Evolutionary conservation across 2,888 invertebrate species (phyloP).

Genomic region (Drosophila sordidula): DNA sequence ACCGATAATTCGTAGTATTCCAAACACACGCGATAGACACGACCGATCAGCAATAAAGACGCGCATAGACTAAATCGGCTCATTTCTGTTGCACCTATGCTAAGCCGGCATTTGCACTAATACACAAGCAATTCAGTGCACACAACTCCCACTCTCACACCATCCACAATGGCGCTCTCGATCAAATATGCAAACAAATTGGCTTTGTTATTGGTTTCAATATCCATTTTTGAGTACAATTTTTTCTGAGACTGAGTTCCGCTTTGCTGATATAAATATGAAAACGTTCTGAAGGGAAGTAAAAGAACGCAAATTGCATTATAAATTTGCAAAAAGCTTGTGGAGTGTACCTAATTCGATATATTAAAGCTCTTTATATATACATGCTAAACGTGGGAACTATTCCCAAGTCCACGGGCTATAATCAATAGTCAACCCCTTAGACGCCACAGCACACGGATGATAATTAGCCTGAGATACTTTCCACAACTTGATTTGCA

Average conservation of each 20-base stretch:
- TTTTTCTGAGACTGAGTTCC: background rate
- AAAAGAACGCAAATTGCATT: conserved; percentile 20
- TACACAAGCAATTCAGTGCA: background rate
- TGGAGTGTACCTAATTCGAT: conserved; percentile 29
- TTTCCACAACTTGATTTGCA: conserved; percentile 29
- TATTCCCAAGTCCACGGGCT: conserved; percentile 22
- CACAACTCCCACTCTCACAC: background rate
- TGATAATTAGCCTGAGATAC: conserved; percentile 26
- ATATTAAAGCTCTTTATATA: no score
- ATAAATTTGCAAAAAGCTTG: conserved; percentile 41
- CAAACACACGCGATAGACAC: background rate
- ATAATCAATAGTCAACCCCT: conserved; percentile 28
- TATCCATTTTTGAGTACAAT: background rate
- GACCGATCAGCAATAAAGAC: background rate
- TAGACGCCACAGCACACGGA: background rate
- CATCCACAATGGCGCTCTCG: background rate
- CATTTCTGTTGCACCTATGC: background rate
- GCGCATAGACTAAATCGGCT: background rate
- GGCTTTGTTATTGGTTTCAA: background rate
- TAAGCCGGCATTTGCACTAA: background rate
- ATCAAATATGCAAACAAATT: no score
- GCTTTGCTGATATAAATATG: conserved; percentile 2
- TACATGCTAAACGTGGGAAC: background rate
- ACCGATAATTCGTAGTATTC: background rate
- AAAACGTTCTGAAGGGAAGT: background rate